These are phyloP conservation scores for Listronotus bonariensis DNA, from an alignment of 1,140 invertebrate genomes.

Conservation along the genomic window DNA sequence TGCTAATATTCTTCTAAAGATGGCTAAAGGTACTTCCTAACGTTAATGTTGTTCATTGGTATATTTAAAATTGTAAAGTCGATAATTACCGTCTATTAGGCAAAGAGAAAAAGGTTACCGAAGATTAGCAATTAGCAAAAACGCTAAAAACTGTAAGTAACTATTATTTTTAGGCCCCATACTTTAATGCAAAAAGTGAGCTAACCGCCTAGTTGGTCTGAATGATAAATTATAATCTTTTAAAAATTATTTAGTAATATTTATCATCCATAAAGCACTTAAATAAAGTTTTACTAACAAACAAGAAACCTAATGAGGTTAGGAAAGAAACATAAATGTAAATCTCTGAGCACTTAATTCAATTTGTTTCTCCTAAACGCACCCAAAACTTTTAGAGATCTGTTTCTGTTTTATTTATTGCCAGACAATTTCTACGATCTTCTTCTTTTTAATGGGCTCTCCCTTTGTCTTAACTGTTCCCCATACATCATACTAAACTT, in stretches of 20 bases:
- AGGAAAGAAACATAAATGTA: constrained; percentile 34
- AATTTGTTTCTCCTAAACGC: constrained; percentile 34
- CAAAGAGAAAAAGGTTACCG: too few species aligned
- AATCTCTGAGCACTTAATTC: constrained; percentile 33
- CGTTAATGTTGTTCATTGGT: too few species aligned
- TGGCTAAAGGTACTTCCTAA: too few species aligned
- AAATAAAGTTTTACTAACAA: constrained; percentile 19
- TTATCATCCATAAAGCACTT: constrained; percentile 10
- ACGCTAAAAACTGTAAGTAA: too few species aligned
- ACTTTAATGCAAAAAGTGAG: too few species aligned
- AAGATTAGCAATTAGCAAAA: too few species aligned
- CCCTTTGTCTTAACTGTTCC: constrained; percentile 28
- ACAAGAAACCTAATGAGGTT: constrained; percentile 23
- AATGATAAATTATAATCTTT: neutral
- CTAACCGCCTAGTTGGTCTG: too few species aligned
- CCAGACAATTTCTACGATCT: constrained; percentile 32
- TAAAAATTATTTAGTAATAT: neutral
- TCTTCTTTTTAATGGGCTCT: constrained; percentile 31
- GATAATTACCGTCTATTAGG: too few species aligned
- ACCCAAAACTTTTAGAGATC: constrained; percentile 33
- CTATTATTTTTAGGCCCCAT: too few species aligned
- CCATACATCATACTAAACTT: constrained; percentile 37
- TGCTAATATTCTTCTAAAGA: too few species aligned
- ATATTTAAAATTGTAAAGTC: too few species aligned
- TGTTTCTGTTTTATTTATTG: constrained; percentile 35